Conservation (phyloP, 2,797 vertebrate species). For the Staurois parvus region DNA sequence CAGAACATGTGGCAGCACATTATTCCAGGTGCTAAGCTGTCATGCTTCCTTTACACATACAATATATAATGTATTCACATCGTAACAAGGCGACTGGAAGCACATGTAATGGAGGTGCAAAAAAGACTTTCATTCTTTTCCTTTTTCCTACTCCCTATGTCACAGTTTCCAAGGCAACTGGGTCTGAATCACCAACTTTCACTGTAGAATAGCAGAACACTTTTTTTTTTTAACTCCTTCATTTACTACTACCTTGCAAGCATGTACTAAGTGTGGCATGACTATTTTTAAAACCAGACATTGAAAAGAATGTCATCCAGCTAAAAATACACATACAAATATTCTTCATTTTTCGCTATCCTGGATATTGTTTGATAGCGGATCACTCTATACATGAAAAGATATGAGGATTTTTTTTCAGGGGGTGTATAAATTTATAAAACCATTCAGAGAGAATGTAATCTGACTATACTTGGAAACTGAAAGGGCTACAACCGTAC, state of each 20-base stretch:
- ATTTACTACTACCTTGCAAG: not conserved
- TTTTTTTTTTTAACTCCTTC: slow-evolving; percentile 37
- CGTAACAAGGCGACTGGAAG: slow-evolving; percentile 41
- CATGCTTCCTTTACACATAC: slow-evolving; percentile 41
- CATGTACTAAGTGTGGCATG: not conserved
- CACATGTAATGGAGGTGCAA: slow-evolving; percentile 51
- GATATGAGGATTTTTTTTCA: no score
- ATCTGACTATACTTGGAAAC: no score
- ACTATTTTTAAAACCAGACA: not conserved
- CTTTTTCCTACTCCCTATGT: slow-evolving; percentile 40
- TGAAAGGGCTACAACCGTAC: no score
- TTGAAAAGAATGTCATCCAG: not conserved
- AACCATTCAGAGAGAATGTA: no score
- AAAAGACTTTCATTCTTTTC: slow-evolving; percentile 30
- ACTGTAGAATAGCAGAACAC: slow-evolving; percentile 27
- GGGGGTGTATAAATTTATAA: no score
- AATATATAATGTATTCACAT: slow-evolving; percentile 49
- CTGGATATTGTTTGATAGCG: no score
- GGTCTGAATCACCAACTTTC: slow-evolving; percentile 52
- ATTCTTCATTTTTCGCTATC: no score
- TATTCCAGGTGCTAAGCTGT: slow-evolving; percentile 56
- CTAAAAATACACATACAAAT: not conserved
- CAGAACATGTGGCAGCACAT: slow-evolving; percentile 53
- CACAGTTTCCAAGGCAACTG: slow-evolving; percentile 55
- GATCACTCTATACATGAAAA: no score